Evolutionary conservation across 2,113 vertebrate genomes (phyloP).

Genomic region (Lampris megalopsis): DNA sequence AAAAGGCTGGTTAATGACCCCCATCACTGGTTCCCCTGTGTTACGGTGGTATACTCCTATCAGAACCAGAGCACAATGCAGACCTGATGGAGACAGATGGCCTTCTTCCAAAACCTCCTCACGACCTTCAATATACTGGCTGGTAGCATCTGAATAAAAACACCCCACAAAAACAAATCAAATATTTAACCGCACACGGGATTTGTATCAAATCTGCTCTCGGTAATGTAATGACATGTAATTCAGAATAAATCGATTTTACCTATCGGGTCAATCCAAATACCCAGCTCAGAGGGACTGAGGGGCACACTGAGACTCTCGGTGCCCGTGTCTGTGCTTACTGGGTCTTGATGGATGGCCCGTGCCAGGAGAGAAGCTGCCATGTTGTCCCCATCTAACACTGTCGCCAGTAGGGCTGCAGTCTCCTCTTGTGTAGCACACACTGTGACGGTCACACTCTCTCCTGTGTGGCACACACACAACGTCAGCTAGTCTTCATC

Average conservation of each 20-base stretch:
- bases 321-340: constrained; percentile 46
- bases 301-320: constrained; percentile 68
- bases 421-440: constrained; percentile 78
- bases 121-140: constrained; percentile 80
- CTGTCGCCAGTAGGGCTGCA: constrained; percentile 62
- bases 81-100: constrained; percentile 77
- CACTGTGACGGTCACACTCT: constrained; percentile 80
- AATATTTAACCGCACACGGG: not conserved
- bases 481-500: not conserved
- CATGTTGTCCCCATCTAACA: constrained; percentile 75
- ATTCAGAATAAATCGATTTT: not conserved
- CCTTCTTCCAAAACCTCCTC: constrained; percentile 69
- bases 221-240: not conserved
- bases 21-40: constrained; percentile 84
- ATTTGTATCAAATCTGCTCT: not conserved
- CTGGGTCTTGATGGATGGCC: constrained; percentile 78
- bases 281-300: constrained; percentile 71
- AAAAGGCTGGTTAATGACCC: constrained; percentile 88
- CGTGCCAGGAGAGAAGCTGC: constrained; percentile 77
- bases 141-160: constrained; percentile 79
- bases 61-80: constrained; percentile 84
- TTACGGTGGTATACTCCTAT: constrained; percentile 84
- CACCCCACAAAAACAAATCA: not conserved
- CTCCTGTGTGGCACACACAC: constrained; percentile 68
- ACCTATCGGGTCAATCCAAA: constrained; percentile 88